Evolutionary conservation across 2,888 invertebrate species (phyloP).

Genomic region (Conchocele bisecta): DNA sequence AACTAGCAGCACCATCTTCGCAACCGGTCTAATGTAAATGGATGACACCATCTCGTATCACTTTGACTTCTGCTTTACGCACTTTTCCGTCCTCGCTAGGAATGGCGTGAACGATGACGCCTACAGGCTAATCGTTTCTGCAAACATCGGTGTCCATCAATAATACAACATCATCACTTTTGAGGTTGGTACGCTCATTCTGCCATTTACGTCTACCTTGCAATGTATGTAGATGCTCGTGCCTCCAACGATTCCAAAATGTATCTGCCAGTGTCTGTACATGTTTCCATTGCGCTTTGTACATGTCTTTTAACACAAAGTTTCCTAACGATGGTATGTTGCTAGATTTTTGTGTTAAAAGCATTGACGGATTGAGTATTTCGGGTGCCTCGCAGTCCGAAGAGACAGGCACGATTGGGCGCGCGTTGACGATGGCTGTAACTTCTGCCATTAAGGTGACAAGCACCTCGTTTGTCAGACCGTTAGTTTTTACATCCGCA

Average conservation of each 20-base stretch:
- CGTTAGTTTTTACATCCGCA: not conserved
- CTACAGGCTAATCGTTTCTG: slow-evolving; percentile 49
- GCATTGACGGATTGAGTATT: slow-evolving; percentile 15
- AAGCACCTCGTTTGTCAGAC: not conserved
- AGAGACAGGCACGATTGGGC: not conserved
- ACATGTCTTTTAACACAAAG: not conserved
- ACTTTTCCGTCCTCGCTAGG: too few species aligned
- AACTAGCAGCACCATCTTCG: too few species aligned
- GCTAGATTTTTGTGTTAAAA: slow-evolving; percentile 3
- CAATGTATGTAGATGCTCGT: not conserved
- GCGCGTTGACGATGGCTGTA: too few species aligned
- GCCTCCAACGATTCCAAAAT: not conserved
- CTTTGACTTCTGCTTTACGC: too few species aligned
- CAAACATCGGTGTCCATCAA: slow-evolving; percentile 14
- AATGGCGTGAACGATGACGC: slow-evolving; percentile 25
- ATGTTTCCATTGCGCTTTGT: slow-evolving; percentile 5
- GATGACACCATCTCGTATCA: too few species aligned
- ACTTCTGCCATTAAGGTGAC: not conserved
- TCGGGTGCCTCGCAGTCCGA: slow-evolving; percentile 8
- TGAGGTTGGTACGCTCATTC: slow-evolving; percentile 25
- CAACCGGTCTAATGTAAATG: too few species aligned
- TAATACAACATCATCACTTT: slow-evolving; percentile 43
- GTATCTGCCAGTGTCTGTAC: not conserved
- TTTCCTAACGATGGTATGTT: not conserved
- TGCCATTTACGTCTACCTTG: not conserved